Percentiles rank a stretch among this genome's conserved stretches.
Evolutionary conservation across 2,113 vertebrate genomes (phyloP).

Genomic region (Sialia sialis): DNA sequence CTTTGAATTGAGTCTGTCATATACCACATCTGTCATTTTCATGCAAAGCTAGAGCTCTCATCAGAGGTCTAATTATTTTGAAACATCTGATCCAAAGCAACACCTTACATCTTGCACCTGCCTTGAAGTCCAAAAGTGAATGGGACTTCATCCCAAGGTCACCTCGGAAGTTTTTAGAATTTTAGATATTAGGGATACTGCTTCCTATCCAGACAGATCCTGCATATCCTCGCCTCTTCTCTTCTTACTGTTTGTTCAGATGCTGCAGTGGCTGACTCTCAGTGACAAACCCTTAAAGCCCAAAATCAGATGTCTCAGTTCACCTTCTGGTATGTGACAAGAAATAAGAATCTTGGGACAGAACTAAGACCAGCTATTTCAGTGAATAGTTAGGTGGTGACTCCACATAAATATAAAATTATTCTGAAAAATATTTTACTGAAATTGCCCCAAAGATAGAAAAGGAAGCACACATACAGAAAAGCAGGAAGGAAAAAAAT

Average conservation of each 20-base stretch:
- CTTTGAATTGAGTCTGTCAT: neutral
- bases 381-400: neutral
- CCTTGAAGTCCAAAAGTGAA: neutral
- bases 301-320: neutral
- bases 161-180: neutral
- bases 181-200: neutral
- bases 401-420: neutral
- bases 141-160: neutral
- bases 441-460: neutral
- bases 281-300: neutral
- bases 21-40: neutral
- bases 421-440: neutral
- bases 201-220: neutral
- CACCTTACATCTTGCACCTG: neutral
- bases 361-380: neutral
- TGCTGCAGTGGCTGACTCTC: neutral
- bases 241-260: neutral
- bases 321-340: neutral
- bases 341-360: neutral
- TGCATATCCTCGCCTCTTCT: neutral
- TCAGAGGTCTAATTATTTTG: neutral
- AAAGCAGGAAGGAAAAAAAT: neutral
- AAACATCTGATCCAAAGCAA: neutral
- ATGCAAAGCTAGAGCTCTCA: rapidly evolving
- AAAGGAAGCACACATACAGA: neutral